Evolutionary conservation across 2,113 vertebrate species (phyloP).

Genomic region (Antechinus flavipes): DNA sequence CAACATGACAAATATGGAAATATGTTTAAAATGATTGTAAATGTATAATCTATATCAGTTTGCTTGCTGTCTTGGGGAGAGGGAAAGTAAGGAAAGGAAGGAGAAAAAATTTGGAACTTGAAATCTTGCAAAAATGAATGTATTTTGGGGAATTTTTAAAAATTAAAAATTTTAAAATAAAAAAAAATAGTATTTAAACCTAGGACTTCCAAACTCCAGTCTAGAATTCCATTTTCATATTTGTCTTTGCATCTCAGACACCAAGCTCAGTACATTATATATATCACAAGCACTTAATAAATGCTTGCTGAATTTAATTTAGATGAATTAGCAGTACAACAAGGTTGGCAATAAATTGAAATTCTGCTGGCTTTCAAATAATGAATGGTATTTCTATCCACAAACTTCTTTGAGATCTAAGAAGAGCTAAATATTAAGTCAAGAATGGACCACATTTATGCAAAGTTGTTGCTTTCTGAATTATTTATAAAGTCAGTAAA

Average conservation of each 20-base stretch:
- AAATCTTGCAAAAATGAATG: no score
- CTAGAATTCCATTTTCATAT: not conserved
- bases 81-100: no score
- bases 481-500: not conserved
- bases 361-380: not conserved
- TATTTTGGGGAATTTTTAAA: no score
- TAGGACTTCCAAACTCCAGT: not conserved
- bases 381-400: not conserved
- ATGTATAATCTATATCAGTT: no score
- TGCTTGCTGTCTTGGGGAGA: no score
- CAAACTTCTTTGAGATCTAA: not conserved
- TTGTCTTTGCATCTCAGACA: not conserved
- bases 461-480: not conserved
- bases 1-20: no score
- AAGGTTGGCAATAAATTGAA: not conserved
- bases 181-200: not conserved
- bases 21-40: no score
- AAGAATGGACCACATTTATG: not conserved
- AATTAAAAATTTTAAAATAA: no score
- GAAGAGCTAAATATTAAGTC: not conserved
- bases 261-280: not conserved
- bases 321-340: conserved; percentile 32
- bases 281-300: conserved; percentile 1
- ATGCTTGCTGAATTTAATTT: conserved; percentile 29
- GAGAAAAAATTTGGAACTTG: no score